Evolutionary conservation across 2,797 vertebrate genomes (phyloP).

Genomic region (Rhabdomys pumilio): DNA sequence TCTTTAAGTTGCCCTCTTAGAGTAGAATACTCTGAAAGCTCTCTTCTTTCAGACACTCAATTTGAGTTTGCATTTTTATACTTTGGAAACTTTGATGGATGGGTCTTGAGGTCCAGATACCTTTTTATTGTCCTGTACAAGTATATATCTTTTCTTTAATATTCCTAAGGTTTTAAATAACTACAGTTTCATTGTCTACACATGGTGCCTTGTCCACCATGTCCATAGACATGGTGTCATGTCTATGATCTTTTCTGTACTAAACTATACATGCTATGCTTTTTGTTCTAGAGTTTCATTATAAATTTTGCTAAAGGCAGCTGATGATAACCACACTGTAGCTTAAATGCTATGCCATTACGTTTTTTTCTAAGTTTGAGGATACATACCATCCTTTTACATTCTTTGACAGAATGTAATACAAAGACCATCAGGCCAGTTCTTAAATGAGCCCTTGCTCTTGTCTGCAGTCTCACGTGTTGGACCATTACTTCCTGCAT

Average conservation of each 20-base stretch:
- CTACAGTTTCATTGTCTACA: neutral
- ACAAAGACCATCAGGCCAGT: neutral
- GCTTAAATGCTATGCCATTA: neutral
- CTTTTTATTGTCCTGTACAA: neutral
- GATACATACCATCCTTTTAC: too few relatives aligned
- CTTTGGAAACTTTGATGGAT: neutral
- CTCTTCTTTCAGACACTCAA: neutral
- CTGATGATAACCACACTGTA: neutral
- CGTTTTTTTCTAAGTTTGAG: neutral
- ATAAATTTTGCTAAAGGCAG: neutral
- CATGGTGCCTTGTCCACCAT: neutral
- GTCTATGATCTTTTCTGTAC: neutral
- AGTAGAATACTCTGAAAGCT: neutral
- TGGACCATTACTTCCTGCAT: neutral
- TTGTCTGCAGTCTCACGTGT: neutral
- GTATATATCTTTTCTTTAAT: neutral
- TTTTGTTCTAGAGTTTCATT: neutral
- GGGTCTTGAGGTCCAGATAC: neutral
- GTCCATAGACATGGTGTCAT: too few relatives aligned
- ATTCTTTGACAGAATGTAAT: neutral
- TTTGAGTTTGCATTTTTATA: neutral
- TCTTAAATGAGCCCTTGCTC: neutral
- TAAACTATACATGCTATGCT: neutral
- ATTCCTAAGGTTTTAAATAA: neutral
- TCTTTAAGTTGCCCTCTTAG: neutral